Percentiles rank a stretch among this genome's conserved stretches.
These are phyloP conservation scores for Crotalus helleri DNA, from an alignment of 2,113 vertebrate species.

Conservation along the genomic window DNA sequence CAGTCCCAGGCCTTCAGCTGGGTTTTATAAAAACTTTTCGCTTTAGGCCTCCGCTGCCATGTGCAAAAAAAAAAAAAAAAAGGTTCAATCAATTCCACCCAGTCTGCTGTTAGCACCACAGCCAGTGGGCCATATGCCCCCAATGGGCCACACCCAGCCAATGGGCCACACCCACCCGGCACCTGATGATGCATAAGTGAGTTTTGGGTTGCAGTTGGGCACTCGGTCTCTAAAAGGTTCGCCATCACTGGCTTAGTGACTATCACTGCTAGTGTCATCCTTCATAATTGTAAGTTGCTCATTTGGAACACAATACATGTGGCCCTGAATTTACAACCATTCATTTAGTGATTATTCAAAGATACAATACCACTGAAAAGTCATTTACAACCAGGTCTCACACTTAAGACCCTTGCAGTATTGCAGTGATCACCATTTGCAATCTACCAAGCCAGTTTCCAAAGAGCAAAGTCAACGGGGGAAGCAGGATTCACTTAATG, in stretches of 20 bases:
- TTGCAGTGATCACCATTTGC: not conserved
- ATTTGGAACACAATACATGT: not conserved
- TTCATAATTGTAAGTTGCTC: not conserved
- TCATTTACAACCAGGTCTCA: not conserved
- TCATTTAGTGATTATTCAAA: not conserved
- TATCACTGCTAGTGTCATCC: not conserved
- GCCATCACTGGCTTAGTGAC: not conserved
- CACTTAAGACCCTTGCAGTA: not conserved
- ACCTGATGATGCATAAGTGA: too few species aligned
- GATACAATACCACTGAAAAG: not conserved
- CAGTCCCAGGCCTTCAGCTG: too few species aligned
- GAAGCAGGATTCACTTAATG: not conserved
- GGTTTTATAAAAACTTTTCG: too few species aligned
- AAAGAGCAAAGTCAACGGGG: not conserved
- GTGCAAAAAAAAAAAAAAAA: too few species aligned
- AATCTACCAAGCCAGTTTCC: not conserved
- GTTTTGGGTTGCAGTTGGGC: too few species aligned
- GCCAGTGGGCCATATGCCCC: too few species aligned
- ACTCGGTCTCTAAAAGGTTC: too few species aligned
- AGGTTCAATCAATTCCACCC: too few species aligned
- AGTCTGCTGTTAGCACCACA: too few species aligned
- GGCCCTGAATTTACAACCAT: not conserved
- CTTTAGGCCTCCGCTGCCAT: too few species aligned
- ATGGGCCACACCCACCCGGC: too few species aligned
- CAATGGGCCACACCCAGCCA: too few species aligned